These are phyloP conservation scores for Hemicentrotus pulcherrimus DNA, from an alignment of 35 echinoderm and acorn worm species.

Conservation along the genomic window DNA sequence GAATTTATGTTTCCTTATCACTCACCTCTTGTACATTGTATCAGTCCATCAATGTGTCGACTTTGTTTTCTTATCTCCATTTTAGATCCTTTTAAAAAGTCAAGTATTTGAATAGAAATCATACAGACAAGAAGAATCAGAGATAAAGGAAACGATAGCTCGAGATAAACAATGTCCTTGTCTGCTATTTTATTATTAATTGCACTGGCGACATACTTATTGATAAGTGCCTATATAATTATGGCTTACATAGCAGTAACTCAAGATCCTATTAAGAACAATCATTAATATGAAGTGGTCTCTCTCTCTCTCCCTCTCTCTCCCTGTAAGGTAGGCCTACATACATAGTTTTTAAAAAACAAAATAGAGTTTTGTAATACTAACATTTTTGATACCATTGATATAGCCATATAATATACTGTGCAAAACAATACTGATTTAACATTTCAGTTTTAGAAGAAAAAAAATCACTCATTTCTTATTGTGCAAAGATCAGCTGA, in stretches of 20 bases:
- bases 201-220: background rate
- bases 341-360: no score
- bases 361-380: no score
- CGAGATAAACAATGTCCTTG: background rate
- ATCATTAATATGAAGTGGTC: no score
- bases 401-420: no score
- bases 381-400: no score
- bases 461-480: no score
- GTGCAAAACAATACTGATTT: no score
- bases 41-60: conserved; percentile 9
- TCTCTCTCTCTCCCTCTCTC: no score
- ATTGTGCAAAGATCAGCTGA: no score
- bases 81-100: background rate
- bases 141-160: background rate
- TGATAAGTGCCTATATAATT: background rate
- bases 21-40: background rate
- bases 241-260: background rate
- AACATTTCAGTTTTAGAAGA: no score
- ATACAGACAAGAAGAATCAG: background rate
- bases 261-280: no score
- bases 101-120: background rate
- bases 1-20: background rate
- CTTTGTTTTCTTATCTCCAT: conserved; percentile 26
- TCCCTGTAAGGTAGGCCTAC: no score
- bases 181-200: background rate